Evolutionary conservation across 2,797 vertebrate genomes (phyloP), one percentile per base, ranked within the genome.

Genomic region (Sphenopsis melanotis): DNA sequence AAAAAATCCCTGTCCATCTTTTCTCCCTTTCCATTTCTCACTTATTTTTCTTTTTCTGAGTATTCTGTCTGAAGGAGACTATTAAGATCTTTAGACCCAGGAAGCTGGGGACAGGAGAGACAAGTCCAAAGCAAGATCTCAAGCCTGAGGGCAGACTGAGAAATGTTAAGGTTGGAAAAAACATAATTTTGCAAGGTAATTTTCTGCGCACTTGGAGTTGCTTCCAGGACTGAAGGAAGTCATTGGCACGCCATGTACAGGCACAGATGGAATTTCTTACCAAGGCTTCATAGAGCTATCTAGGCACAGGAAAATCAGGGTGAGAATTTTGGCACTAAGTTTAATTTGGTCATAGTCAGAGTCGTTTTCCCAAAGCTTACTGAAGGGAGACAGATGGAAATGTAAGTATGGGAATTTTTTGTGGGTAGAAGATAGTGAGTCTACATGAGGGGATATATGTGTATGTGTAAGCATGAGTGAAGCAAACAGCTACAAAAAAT

Each of bases 161-260:
- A 91, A 88, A 39, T 4, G 1, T 27, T 57, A 78, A 20, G 7
- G 17, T 20, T 78, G 34, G 23, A 37, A 86, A 89, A 84, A 52
- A 7, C 8, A 68, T 8, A 57, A 16, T 23, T 82, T 76, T 87
- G 5, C 15, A 89, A 83, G 15, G 10, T 66, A 46, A 61, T 63
- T 24, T 3, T 47, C 37, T 68, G 14, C 42, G 16, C 1, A 2
- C 8, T 70, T 46, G 20, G 23, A 70, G 20, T 6, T 79, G 9
- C 12, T 27, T 53, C 19, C 34, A 27, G 36, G 26, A 30, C 30
- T 81, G 34, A 72, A 82, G 20, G 37, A 85, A 68, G 22, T 63
- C 7, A 0, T 34, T 77, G 34, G 21, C 46, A 50, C 0, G 0
- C 6, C 11, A 14, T 8, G 15, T 3, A 52, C 6, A 36, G 21